Percentiles rank a stretch among this genome's conserved stretches.
phyloP scores from a whole-genome alignment of 2,888 invertebrate species.

The Microdon myrmicae region DNA sequence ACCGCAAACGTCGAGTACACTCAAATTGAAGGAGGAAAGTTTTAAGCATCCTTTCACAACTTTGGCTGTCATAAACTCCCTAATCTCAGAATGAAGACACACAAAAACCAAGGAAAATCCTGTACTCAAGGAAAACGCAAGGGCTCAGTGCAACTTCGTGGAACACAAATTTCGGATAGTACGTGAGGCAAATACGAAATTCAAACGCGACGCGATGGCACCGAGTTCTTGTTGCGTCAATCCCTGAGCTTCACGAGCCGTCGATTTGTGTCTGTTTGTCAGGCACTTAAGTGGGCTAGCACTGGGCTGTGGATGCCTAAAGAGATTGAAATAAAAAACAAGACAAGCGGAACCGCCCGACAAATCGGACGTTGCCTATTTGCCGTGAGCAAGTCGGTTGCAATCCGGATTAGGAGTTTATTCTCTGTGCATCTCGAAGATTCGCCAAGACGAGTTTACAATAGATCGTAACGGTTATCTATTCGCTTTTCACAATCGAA shows the following conservation, averaged over 20 bases:
- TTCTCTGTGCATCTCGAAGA: conserved; percentile 14
- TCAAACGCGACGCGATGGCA: conserved; percentile 40
- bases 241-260: conserved; percentile 3
- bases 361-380: conserved; percentile 42
- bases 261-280: conserved; percentile 37
- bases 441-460: conserved; percentile 18
- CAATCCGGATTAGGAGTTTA: conserved; percentile 25
- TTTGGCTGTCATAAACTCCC: conserved; percentile 41
- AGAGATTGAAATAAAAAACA: too few species aligned
- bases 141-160: neutral
- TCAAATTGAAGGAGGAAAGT: conserved; percentile 27
- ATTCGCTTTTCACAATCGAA: conserved; percentile 54
- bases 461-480: conserved; percentile 34
- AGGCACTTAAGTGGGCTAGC: conserved; percentile 35
- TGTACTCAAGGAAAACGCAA: conserved; percentile 14
- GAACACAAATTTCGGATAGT: conserved; percentile 37
- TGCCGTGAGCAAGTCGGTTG: conserved; percentile 22
- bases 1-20: conserved; percentile 6
- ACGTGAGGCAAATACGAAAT: conserved; percentile 46
- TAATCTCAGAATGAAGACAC: conserved; percentile 32
- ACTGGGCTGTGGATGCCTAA: too few species aligned
- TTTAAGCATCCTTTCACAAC: conserved; percentile 25
- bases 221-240: conserved; percentile 32
- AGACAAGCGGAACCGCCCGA: conserved; percentile 42
- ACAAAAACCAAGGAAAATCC: conserved; percentile 2